Base-by-base conservation (phyloP, 1,140 invertebrate species). In the Tribolium madens region DNA sequence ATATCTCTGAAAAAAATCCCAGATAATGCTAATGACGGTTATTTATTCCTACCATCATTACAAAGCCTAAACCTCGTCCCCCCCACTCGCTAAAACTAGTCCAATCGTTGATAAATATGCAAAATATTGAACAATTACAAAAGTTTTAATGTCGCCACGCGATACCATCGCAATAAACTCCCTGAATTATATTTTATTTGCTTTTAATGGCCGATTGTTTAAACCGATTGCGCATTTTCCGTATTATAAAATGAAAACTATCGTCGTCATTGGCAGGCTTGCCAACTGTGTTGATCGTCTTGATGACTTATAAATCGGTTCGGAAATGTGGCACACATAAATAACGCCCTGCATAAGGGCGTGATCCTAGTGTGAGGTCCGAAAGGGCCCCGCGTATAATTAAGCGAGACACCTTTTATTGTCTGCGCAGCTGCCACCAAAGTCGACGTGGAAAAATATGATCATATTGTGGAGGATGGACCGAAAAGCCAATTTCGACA, bases 401-500 rank as follows among this genome's bases (percentile, higher is more conserved):
- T 79, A 79, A 72, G 69, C 50, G 47, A 75, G 78, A 79, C 78
- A 79, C 78, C 78, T 79, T 79, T 79, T 77, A 76, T 76, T 52
- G 72, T 77, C 48, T 53, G 69, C 64, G 70, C 78, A 79, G 78
- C 78, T 79, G 78, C 78, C 76, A 73, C 76, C 71, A 79, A 48
- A 50, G 68, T 64, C n/a, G 75, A 72, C 60, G 36, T 47, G 46
- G 31, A 74, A 47, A 13, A 36, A 42, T 42, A 42, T 42, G 9
- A 42, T 42, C 10, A 10, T 17, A 33, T 33, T 64, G 57, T 13
- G 57, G 57, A 64, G 57, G 57, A 64, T 33, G 57, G 6, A 64
- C 57, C 26, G 9, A 33, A 64, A 64, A 64, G 57, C 21, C 57
- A 12, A 64, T 64, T 64, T 64, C 57, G 57, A 64, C 57, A 64